Evolutionary conservation across 2,888 invertebrate genomes (phyloP).

Genomic region (Dichetophora obliterata): DNA sequence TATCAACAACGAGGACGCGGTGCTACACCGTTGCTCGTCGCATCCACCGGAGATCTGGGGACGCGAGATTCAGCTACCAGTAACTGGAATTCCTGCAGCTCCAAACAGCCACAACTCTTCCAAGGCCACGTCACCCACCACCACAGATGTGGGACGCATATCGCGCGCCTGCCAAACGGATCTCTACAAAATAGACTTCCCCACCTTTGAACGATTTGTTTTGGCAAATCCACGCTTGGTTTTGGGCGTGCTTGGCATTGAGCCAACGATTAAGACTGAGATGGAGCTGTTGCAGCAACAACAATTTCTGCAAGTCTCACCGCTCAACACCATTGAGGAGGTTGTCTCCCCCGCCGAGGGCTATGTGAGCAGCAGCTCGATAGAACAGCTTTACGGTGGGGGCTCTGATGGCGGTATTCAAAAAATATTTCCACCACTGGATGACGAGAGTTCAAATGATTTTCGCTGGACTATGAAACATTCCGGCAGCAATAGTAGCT

Average conservation of each 20-base stretch:
- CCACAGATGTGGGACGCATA: constrained; percentile 39
- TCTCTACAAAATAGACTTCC: constrained; percentile 65
- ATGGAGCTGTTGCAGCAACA: constrained; percentile 65
- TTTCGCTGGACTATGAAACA: constrained; percentile 60
- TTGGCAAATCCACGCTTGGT: constrained; percentile 81
- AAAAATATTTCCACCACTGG: constrained; percentile 55
- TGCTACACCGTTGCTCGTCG: constrained; percentile 83
- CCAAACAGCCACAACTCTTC: neutral
- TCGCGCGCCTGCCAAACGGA: constrained; percentile 66
- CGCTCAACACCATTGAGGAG: constrained; percentile 66
- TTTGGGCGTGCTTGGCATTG: constrained; percentile 80
- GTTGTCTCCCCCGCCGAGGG: constrained; percentile 62
- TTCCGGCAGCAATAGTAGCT: constrained; percentile 61
- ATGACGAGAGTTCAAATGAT: constrained; percentile 58
- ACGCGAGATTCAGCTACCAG: constrained; percentile 72
- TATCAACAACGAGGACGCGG: constrained; percentile 49
- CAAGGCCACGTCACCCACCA: constrained; percentile 49
- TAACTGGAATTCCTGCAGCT: neutral
- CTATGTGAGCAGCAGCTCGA: constrained; percentile 44
- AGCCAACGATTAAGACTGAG: constrained; percentile 72
- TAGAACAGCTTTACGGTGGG: constrained; percentile 49
- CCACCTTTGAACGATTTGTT: constrained; percentile 71
- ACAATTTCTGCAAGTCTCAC: constrained; percentile 64
- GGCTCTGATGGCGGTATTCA: constrained; percentile 40
- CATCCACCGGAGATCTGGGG: constrained; percentile 89